Percentiles rank a stretch among this genome's conserved stretches.
These are phyloP conservation scores for Hycleus phaleratus DNA, from an alignment of 1,140 invertebrate genomes.

Conservation along the genomic window DNA sequence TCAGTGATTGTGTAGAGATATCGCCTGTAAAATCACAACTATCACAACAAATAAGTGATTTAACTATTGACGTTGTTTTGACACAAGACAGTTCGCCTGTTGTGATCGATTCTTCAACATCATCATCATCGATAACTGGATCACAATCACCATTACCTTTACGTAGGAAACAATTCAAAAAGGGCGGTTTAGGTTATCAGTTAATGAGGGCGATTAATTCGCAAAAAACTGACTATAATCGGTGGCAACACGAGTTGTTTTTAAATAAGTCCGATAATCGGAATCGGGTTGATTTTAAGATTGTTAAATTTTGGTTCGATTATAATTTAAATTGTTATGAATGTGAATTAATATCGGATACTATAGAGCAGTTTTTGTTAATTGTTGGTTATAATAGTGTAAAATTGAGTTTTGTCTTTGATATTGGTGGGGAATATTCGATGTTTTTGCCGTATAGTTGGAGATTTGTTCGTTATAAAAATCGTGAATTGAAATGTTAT, in stretches of 20 bases:
- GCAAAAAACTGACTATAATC: conserved; percentile 14
- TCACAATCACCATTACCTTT: neutral
- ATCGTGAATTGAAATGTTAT: too few relatives aligned
- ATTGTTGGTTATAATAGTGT: too few relatives aligned
- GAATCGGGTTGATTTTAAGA: neutral
- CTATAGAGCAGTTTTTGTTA: too few relatives aligned
- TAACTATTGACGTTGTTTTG: conserved; percentile 7
- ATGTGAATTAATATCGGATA: too few relatives aligned
- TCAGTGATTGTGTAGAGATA: neutral
- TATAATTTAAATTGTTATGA: too few relatives aligned
- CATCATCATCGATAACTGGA: neutral
- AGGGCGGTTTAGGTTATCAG: conserved; percentile 16
- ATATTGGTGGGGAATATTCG: too few relatives aligned
- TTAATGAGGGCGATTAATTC: conserved; percentile 17
- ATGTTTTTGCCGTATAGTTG: too few relatives aligned
- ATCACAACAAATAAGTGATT: neutral
- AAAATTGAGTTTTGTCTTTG: too few relatives aligned
- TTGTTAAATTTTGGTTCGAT: too few relatives aligned
- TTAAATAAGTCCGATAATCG: conserved; percentile 13
- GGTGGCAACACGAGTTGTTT: conserved; percentile 25
- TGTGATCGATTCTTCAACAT: conserved; percentile 2
- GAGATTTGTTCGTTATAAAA: too few relatives aligned
- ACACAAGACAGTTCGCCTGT: conserved; percentile 10
- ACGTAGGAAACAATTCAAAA: conserved; percentile 18
- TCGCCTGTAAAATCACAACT: neutral